A percentile compares a stretch with the other conserved stretches of the same genome.
Evolutionary conservation across 2,888 invertebrate genomes (phyloP).

Genomic region (Apodemia hepburni): DNA sequence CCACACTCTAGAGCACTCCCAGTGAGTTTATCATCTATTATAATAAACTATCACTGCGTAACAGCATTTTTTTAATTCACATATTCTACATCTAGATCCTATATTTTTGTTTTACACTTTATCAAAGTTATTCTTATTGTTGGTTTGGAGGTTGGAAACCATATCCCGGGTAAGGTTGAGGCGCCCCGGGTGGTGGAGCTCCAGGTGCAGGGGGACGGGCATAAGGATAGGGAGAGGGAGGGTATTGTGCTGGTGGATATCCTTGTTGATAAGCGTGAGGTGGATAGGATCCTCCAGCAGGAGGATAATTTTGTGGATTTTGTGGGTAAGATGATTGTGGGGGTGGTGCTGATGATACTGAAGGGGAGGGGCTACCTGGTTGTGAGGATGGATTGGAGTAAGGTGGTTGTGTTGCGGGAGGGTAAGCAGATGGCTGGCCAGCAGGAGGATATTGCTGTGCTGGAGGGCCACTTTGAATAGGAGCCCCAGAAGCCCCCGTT

Average conservation of each 20-base stretch:
- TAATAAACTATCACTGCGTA: neutral
- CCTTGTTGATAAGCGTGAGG: constrained; percentile 77
- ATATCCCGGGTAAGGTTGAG: constrained; percentile 88
- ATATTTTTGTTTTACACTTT: neutral
- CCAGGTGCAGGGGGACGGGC: constrained; percentile 82
- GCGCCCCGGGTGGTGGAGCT: constrained; percentile 85
- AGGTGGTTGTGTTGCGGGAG: constrained; percentile 80
- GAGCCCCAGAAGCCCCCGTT: constrained; percentile 70
- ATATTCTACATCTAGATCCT: neutral
- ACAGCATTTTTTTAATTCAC: neutral
- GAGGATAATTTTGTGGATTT: constrained; percentile 71
- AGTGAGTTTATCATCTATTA: neutral
- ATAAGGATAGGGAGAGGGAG: constrained; percentile 79
- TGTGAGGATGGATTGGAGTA: constrained; percentile 78
- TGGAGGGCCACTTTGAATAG: constrained; percentile 75
- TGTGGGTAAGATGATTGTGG: constrained; percentile 78
- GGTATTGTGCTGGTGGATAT: constrained; percentile 76
- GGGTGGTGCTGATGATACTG: constrained; percentile 77
- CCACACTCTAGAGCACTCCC: neutral
- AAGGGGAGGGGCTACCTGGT: constrained; percentile 74
- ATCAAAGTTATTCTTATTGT: constrained; percentile 50
- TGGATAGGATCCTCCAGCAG: constrained; percentile 66
- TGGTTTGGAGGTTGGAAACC: constrained; percentile 90
- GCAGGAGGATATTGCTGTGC: constrained; percentile 83
- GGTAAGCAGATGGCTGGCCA: constrained; percentile 83